Evolutionary conservation across 2,888 invertebrate genomes (phyloP).

Genomic region (Alitta virens): DNA sequence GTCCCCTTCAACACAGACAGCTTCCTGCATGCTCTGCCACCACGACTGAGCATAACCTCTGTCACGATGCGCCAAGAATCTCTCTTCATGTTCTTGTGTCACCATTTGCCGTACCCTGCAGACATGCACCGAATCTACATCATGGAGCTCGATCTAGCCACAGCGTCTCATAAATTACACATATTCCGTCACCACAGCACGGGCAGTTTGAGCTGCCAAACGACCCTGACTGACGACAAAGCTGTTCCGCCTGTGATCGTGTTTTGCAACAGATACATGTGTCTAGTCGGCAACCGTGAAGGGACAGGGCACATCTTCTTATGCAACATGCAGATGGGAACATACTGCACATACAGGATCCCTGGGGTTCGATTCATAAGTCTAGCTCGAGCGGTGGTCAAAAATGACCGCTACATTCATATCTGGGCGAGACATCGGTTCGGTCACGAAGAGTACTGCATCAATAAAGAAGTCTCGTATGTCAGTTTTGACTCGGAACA

Average conservation of each 20-base stretch:
- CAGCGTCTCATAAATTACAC: constrained; percentile 41
- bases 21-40: constrained; percentile 43
- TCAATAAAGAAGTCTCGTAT: constrained; percentile 51
- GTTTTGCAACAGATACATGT: constrained; percentile 44
- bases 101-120: constrained; percentile 51
- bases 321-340: constrained; percentile 45
- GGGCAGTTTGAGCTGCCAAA: constrained; percentile 48
- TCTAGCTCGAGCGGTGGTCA: constrained; percentile 44
- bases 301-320: constrained; percentile 50
- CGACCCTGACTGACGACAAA: constrained; percentile 48
- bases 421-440: constrained; percentile 51
- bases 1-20: constrained; percentile 45
- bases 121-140: constrained; percentile 52
- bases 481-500: constrained; percentile 49
- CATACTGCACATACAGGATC: constrained; percentile 49
- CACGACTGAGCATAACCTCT: constrained; percentile 46
- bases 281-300: constrained; percentile 49
- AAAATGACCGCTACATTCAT: constrained; percentile 43
- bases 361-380: constrained; percentile 50
- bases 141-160: constrained; percentile 43
- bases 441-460: constrained; percentile 52
- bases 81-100: constrained; percentile 49
- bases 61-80: constrained; percentile 42
- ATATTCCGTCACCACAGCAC: constrained; percentile 46
- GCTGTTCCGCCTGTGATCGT: constrained; percentile 50